Conservation (phyloP, 1,140 invertebrate species). For the Lamellibrachia luymesi region DNA sequence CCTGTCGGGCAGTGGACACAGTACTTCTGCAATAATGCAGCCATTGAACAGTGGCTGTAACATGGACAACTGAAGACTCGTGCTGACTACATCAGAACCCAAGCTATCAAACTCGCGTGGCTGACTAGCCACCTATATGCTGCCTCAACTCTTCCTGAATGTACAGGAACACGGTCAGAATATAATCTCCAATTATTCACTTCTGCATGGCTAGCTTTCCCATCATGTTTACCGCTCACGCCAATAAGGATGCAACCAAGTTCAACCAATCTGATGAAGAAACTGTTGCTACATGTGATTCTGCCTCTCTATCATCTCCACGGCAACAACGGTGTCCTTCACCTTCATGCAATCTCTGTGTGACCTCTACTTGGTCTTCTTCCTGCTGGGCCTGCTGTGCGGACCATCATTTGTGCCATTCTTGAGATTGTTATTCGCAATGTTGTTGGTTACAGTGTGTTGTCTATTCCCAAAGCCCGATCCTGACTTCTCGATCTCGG, state of each 20-base stretch:
- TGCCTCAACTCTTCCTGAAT: not conserved
- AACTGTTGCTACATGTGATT: not conserved
- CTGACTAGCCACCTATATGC: not conserved
- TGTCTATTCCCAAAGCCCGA: too few species aligned
- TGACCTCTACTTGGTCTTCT: not conserved
- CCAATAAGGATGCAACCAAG: not conserved
- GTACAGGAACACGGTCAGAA: not conserved
- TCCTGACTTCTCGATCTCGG: not conserved
- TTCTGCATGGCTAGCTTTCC: not conserved
- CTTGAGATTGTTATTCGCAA: not conserved
- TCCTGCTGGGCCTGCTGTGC: not conserved
- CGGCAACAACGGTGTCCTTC: not conserved
- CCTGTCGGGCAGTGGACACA: not conserved
- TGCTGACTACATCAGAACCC: not conserved
- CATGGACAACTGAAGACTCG: not conserved
- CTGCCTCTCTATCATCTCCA: not conserved
- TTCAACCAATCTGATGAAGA: not conserved
- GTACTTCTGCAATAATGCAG: not conserved
- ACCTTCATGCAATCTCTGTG: not conserved
- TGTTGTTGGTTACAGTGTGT: not conserved
- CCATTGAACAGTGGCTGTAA: not conserved
- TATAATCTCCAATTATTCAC: not conserved
- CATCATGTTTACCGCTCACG: not conserved
- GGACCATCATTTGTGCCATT: not conserved
- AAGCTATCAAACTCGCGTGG: not conserved